Evolutionary conservation across 2,888 invertebrate genomes (phyloP).

Genomic region (Tetragnatha montana): DNA sequence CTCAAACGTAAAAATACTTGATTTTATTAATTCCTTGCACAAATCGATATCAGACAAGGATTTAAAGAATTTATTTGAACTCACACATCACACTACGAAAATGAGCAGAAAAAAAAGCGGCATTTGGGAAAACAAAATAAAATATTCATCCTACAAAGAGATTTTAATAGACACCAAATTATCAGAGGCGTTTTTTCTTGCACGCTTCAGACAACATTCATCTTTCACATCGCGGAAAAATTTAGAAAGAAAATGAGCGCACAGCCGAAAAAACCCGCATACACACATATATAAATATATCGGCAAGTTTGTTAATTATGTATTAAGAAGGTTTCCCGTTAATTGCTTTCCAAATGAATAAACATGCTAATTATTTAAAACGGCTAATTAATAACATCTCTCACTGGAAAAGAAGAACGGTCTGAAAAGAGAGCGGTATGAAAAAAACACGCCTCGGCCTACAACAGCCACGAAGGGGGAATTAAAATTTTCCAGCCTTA

Average conservation of each 20-base stretch:
- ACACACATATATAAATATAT: conserved; percentile 42
- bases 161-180: conserved; percentile 68
- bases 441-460: conserved; percentile 42
- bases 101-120: background rate
- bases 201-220: conserved; percentile 27
- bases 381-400: conserved; percentile 70
- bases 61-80: conserved; percentile 29
- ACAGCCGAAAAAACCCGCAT: conserved; percentile 4
- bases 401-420: background rate
- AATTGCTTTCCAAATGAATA: conserved; percentile 70
- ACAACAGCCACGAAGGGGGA: conserved; percentile 34
- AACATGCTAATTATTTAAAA: conserved; percentile 71
- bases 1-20: conserved; percentile 7
- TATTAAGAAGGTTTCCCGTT: conserved; percentile 69
- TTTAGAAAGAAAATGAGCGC: conserved; percentile 24
- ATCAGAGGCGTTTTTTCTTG: conserved; percentile 35
- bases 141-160: conserved; percentile 66
- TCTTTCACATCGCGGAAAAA: conserved; percentile 39
- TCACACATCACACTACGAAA: background rate
- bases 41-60: conserved; percentile 47
- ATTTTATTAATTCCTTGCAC: conserved; percentile 43
- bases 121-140: conserved; percentile 47
- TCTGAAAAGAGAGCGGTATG: background rate
- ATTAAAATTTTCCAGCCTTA: conserved; percentile 68
- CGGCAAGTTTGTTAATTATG: conserved; percentile 69